Percentiles rank a stretch among this genome's conserved stretches.
phyloP scores from a whole-genome alignment of 2,797 vertebrate species.

The Etheostoma nigrum region DNA sequence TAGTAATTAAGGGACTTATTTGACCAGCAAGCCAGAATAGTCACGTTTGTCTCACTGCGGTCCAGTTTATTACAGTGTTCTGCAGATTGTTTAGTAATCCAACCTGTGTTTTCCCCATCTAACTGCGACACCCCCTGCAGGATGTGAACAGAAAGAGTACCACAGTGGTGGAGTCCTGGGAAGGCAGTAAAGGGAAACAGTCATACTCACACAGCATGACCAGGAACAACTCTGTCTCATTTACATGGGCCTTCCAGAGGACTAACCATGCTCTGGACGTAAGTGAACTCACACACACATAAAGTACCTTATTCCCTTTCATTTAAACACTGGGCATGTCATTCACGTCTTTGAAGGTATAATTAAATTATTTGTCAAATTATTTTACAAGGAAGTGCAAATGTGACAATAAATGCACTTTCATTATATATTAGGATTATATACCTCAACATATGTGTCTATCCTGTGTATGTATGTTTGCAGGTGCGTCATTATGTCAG shows the following conservation, averaged over 20 bases:
- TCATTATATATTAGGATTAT: background rate
- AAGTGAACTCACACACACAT: constrained; percentile 71
- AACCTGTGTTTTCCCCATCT: background rate
- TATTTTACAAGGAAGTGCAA: background rate
- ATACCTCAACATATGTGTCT: background rate
- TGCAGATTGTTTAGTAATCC: background rate
- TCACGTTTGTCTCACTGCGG: too few relatives aligned
- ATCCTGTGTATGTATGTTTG: background rate
- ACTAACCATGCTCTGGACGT: constrained; percentile 92
- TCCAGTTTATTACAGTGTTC: background rate
- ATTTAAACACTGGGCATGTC: background rate
- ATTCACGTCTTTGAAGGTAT: background rate
- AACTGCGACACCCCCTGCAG: constrained; percentile 76
- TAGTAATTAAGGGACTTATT: constrained; percentile 15
- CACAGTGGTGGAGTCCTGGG: constrained; percentile 97
- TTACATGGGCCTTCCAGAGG: constrained; percentile 98
- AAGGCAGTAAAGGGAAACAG: constrained; percentile 92
- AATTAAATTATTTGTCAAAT: background rate
- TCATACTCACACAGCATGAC: constrained; percentile 92
- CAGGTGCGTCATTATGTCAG: constrained; percentile 90
- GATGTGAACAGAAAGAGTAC: constrained; percentile 95
- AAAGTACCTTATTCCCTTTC: background rate
- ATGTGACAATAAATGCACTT: background rate
- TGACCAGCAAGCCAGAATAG: constrained; percentile 3
- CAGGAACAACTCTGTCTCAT: constrained; percentile 92